Evolutionary conservation across 2,797 vertebrate genomes (phyloP).

Genomic region (Schizopygopsis pylzovi): DNA sequence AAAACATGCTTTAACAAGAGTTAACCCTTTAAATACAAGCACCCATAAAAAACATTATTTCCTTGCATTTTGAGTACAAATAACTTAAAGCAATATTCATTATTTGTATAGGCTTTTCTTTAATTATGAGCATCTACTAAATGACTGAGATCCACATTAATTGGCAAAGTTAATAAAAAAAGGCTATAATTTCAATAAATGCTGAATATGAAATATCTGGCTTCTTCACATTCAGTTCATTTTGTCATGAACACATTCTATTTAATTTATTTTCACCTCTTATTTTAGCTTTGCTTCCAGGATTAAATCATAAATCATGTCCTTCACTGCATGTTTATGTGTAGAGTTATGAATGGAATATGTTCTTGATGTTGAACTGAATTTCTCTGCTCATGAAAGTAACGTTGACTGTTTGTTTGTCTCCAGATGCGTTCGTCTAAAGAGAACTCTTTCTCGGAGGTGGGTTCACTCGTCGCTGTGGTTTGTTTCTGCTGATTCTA

Average conservation of each 20-base stretch:
- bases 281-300: no score
- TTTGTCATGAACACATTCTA: not conserved
- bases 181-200: not conserved
- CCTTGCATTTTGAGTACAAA: not conserved
- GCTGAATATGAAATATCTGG: not conserved
- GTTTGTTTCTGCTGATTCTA: conserved; percentile 22
- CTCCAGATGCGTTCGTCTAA: not conserved
- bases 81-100: not conserved
- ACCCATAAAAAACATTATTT: not conserved
- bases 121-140: not conserved
- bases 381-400: not conserved
- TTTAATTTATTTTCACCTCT: not conserved
- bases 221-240: not conserved
- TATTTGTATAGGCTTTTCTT: not conserved
- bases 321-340: not conserved
- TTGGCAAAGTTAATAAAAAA: not conserved
- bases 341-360: not conserved
- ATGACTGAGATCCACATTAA: not conserved
- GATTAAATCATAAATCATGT: not conserved
- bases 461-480: not conserved
- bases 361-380: not conserved
- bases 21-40: not conserved
- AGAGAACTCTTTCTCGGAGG: not conserved
- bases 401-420: not conserved
- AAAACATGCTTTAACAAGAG: not conserved